phyloP scores from a whole-genome alignment of 2,797 vertebrate genomes.

The Mycteria americana region DNA sequence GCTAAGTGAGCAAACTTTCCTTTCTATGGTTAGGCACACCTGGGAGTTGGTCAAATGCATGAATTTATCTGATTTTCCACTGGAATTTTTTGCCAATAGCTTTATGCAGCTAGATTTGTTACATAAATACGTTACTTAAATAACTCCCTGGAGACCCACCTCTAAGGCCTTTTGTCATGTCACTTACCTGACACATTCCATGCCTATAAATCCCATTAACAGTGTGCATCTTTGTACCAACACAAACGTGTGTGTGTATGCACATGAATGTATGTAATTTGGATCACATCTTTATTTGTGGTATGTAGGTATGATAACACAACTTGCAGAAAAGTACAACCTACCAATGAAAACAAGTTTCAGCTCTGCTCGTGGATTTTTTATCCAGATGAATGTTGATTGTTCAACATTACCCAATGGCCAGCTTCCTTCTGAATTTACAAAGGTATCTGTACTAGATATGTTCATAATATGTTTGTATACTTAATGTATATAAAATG shows the following conservation, averaged over 20 bases:
- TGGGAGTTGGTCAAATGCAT: neutral
- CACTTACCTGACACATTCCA: neutral
- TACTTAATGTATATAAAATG: neutral
- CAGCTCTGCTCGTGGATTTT: constrained; percentile 91
- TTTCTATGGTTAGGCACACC: neutral
- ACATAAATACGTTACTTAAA: neutral
- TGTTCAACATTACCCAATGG: constrained; percentile 77
- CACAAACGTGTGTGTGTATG: neutral
- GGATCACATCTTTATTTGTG: neutral
- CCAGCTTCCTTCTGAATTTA: constrained; percentile 90
- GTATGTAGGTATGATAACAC: constrained; percentile 85
- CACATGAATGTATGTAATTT: neutral
- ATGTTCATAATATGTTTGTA: neutral
- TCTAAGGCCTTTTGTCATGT: neutral
- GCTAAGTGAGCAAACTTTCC: neutral
- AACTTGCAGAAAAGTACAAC: constrained; percentile 85
- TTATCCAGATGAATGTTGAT: constrained; percentile 90
- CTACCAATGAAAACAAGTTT: constrained; percentile 93
- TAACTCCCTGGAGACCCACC: neutral
- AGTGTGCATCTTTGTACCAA: neutral
- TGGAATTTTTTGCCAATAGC: neutral
- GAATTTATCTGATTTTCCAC: neutral
- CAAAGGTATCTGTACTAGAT: constrained; percentile 81
- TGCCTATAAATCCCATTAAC: neutral
- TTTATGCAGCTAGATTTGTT: neutral